Base-by-base conservation (phyloP, 2,888 invertebrate genomes). In the Dicyrtoma fusca region DNA sequence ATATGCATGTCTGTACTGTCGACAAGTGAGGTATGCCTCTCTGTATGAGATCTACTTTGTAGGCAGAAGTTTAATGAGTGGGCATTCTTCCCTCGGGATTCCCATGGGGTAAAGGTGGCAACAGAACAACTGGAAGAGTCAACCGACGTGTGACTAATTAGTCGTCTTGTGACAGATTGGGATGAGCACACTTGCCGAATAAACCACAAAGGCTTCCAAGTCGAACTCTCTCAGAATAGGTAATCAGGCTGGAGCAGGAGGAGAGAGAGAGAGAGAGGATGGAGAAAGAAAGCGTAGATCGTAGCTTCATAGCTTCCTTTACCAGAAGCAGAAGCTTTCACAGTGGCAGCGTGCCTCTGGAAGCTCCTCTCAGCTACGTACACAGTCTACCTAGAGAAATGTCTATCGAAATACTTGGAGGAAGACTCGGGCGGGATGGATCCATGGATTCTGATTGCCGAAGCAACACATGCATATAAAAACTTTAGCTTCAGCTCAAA, bases 111-210 rank as follows among this genome's bases (percentile, higher is more conserved):
- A 71, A 74, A 74, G 74, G 74, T 74, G 74, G 71, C 74, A 71
- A 74, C 62, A 71, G 71, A 55, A 62, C 51, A 51, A 61, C 47
- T 62, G 17, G 42, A 26, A 57, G 65, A 75, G 73, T 73, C 72
- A 76, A 72, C 69, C 75, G 79, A 77, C 79, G 79, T 77, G 77
- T 77, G 77, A 79, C 77, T 78, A 79, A 79, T 76, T 79, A 79
- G 77, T 75, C 77, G 73, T 76, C 76, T 76, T 75, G 76, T 77
- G 77, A 77, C 77, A 79, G 77, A 79, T 79, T 77, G 77, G 74
- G 74, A 76, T 76, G 75, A 77, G 71, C 69, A 72, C 65, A 61
- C 64, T 55, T 26, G 26, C 51, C 62, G 42, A 63, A 55, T 63
- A 42, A 63, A 62, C 71, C 62, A 68, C 68, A 68, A 68, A 68